These are phyloP conservation scores for Patella depressa DNA, from an alignment of 2,888 invertebrate species.

Conservation along the genomic window DNA sequence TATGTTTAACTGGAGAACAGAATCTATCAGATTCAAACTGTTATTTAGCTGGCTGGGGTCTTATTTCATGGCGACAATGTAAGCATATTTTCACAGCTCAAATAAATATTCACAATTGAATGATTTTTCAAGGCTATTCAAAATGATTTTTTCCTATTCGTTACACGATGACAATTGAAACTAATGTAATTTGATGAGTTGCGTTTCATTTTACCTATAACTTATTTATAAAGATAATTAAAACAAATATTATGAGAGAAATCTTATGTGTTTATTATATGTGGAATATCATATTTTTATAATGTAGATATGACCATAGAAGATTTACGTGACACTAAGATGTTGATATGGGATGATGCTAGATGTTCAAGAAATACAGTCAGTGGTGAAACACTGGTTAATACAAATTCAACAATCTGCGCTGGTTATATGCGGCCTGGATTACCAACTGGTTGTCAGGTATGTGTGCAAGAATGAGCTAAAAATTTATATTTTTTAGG, in stretches of 20 bases:
- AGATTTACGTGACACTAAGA: constrained; percentile 51
- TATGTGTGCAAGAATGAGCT: constrained; percentile 18
- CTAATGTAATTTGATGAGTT: not conserved
- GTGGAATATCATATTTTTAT: not conserved
- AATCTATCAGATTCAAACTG: constrained; percentile 41
- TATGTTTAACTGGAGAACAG: constrained; percentile 48
- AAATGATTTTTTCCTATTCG: too few relatives aligned
- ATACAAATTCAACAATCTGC: constrained; percentile 59
- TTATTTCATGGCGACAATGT: constrained; percentile 49
- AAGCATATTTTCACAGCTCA: constrained; percentile 18
- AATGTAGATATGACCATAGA: constrained; percentile 30
- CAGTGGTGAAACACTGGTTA: constrained; percentile 39
- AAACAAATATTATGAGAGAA: too few relatives aligned
- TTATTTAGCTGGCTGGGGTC: constrained; percentile 59
- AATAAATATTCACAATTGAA: too few relatives aligned
- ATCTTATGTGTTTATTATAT: too few relatives aligned
- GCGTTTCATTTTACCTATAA: too few relatives aligned
- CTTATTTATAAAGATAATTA: too few relatives aligned
- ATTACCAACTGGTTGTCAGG: constrained; percentile 54
- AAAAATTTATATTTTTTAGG: too few relatives aligned
- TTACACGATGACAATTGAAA: too few relatives aligned
- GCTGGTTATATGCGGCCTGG: constrained; percentile 48
- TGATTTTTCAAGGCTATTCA: too few relatives aligned
- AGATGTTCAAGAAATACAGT: constrained; percentile 45
- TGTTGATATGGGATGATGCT: constrained; percentile 48